phyloP scores from a whole-genome alignment of 2,113 vertebrate genomes.

The Sialia sialis region DNA sequence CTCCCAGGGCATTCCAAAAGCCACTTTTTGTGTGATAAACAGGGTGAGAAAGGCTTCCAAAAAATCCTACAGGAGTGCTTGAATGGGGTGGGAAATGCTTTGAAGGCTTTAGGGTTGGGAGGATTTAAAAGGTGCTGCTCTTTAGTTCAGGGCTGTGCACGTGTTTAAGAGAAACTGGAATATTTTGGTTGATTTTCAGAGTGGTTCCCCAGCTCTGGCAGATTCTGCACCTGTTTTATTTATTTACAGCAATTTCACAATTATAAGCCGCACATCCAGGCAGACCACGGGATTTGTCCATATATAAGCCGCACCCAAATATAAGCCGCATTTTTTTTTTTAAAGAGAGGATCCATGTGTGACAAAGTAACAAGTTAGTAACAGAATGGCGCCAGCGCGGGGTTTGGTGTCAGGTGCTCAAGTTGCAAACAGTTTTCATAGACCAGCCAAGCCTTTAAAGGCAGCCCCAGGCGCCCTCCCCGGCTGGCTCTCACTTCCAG shows the following conservation, averaged over 20 bases:
- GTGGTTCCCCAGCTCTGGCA: not conserved
- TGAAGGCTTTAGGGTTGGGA: not conserved
- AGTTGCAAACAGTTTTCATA: no score
- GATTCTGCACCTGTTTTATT: not conserved
- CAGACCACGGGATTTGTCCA: no score
- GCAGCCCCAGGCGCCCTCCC: no score
- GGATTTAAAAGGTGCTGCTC: not conserved
- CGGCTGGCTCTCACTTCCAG: no score
- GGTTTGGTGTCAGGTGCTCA: no score
- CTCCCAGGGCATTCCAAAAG: not conserved
- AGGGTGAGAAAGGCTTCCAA: not conserved
- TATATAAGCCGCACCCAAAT: no score
- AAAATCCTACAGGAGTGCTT: not conserved
- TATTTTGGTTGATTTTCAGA: not conserved
- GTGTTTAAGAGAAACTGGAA: not conserved
- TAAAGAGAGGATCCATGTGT: no score
- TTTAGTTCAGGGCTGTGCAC: not conserved
- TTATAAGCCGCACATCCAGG: no score
- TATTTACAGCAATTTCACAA: not conserved
- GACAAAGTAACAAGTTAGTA: no score
- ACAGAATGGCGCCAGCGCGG: no score
- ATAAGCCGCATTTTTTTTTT: no score
- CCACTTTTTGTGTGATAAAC: not conserved
- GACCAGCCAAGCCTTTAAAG: no score
- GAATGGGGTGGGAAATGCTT: not conserved